Conservation (phyloP, 2,797 vertebrate species). For the Knipowitschia caucasica region DNA sequence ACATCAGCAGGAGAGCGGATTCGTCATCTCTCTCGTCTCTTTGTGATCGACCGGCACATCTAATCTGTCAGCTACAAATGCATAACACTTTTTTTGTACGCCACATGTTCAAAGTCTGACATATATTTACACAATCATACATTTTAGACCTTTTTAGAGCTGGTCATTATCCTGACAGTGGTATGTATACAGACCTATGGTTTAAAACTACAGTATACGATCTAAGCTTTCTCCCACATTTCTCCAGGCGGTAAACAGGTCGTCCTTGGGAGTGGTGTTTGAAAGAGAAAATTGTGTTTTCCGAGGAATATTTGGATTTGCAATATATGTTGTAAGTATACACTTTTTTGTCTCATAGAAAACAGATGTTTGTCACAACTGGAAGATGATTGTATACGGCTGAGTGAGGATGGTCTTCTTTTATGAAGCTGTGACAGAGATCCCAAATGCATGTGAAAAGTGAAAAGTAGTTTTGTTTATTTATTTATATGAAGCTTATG, state of each 20-base stretch:
- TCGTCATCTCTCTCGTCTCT: slow-evolving; percentile 6
- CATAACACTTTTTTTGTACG: slow-evolving; percentile 7
- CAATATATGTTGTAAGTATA: too few species aligned
- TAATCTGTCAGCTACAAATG: slow-evolving; percentile 9
- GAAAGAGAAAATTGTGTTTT: too few species aligned
- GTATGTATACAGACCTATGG: slow-evolving; percentile 4
- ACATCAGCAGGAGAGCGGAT: slow-evolving; percentile 6
- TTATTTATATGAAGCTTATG: too few species aligned
- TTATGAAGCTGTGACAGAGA: too few species aligned
- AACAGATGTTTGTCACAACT: too few species aligned
- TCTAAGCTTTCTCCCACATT: slow-evolving; percentile 5
- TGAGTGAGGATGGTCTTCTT: too few species aligned
- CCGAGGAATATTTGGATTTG: too few species aligned
- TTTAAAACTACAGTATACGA: slow-evolving; percentile 1
- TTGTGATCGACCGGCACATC: slow-evolving; percentile 8
- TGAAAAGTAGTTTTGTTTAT: too few species aligned
- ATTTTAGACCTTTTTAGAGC: slow-evolving; percentile 14
- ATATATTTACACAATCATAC: background rate
- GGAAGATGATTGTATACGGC: too few species aligned
- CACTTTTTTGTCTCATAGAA: too few species aligned
- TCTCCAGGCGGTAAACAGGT: slow-evolving; percentile 25
- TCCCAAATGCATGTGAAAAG: too few species aligned
- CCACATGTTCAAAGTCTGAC: background rate
- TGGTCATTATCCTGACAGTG: slow-evolving; percentile 18
- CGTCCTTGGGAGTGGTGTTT: slow-evolving; percentile 16